Conservation (phyloP, 2,888 invertebrate genomes). For the Aquatica leii region DNA sequence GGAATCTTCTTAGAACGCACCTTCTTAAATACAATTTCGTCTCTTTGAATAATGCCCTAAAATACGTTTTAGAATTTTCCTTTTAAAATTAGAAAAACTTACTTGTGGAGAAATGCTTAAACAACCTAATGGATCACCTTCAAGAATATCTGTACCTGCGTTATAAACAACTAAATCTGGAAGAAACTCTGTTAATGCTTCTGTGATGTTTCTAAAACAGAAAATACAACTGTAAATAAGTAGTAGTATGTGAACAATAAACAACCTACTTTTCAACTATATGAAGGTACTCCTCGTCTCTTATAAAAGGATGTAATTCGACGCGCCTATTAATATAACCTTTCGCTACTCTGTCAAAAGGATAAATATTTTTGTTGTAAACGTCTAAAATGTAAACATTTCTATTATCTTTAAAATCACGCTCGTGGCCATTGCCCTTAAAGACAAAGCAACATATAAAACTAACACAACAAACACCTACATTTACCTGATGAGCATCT, state of each 20-base stretch:
- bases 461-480: background rate
- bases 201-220: constrained; percentile 69
- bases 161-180: constrained; percentile 90
- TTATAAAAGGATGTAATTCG: constrained; percentile 69
- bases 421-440: constrained; percentile 87
- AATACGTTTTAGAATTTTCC: constrained; percentile 45
- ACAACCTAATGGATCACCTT: constrained; percentile 79
- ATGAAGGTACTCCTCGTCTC: constrained; percentile 74
- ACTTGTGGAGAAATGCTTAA: constrained; percentile 75
- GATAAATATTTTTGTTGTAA: constrained; percentile 84
- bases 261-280: constrained; percentile 68
- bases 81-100: constrained; percentile 23
- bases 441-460: background rate
- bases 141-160: constrained; percentile 89
- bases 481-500: constrained; percentile 85
- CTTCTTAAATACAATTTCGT: constrained; percentile 82
- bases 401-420: constrained; percentile 76
- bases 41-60: constrained; percentile 85
- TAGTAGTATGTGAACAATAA: background rate
- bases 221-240: background rate
- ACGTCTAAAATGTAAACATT: constrained; percentile 89
- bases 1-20: constrained; percentile 73
- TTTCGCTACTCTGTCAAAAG: constrained; percentile 78
- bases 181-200: constrained; percentile 73
- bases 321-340: constrained; percentile 74